Conservation (phyloP, 2,113 vertebrate genomes). For the Phalacrocorax pelagicus region DNA sequence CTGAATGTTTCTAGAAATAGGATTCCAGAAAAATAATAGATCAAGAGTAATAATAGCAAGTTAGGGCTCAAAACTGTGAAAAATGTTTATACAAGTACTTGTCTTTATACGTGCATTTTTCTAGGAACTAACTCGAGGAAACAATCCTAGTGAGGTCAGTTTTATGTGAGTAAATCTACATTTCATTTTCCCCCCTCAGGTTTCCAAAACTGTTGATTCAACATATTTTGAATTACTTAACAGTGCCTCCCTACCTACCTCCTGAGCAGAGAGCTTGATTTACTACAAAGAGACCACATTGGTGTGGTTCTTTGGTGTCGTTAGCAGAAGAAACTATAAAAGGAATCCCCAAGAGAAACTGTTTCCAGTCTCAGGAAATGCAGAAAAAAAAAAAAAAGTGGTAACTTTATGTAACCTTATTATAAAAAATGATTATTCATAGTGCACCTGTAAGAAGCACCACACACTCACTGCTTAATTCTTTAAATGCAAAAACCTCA, state of each 20-base stretch:
- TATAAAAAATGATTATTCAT: constrained; percentile 45
- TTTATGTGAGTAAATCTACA: background rate
- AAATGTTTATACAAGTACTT: background rate
- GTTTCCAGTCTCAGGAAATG: constrained; percentile 77
- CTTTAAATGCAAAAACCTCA: constrained; percentile 44
- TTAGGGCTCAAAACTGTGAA: background rate
- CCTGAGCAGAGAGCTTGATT: constrained; percentile 73
- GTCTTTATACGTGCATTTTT: background rate
- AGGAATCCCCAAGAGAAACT: constrained; percentile 75
- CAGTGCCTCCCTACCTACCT: constrained; percentile 25
- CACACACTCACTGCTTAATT: background rate
- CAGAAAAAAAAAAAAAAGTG: constrained; percentile 28
- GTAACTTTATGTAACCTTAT: constrained; percentile 63
- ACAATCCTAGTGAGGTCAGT: background rate
- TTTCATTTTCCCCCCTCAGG: background rate
- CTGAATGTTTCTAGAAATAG: background rate
- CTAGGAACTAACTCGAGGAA: background rate
- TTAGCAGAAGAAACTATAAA: constrained; percentile 78
- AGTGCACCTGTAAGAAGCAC: constrained; percentile 61
- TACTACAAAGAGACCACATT: constrained; percentile 70
- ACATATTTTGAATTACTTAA: constrained; percentile 60
- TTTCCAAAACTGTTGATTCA: background rate
- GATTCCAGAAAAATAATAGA: background rate
- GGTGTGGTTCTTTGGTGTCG: constrained; percentile 68
- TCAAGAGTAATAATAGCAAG: background rate